These are phyloP conservation scores for Hemicrepidius hirtus DNA, from an alignment of 2,888 invertebrate genomes.

Conservation along the genomic window DNA sequence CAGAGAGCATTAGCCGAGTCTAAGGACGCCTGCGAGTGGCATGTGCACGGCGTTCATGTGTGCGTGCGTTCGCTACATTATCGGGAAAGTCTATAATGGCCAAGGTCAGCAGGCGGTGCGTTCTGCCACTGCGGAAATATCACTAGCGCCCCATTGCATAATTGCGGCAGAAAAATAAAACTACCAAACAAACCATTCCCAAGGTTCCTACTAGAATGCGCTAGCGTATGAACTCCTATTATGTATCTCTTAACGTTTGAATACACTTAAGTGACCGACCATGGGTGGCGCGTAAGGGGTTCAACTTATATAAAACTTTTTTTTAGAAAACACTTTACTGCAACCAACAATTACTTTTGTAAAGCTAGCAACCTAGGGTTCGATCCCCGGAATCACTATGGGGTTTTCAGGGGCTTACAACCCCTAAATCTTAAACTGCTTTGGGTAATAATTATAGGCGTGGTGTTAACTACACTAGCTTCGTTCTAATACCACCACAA, in stretches of 20 bases:
- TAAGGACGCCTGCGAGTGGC: slow-evolving; percentile 75
- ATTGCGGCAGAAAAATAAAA: slow-evolving; percentile 53
- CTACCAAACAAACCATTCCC: slow-evolving; percentile 38
- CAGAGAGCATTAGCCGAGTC: slow-evolving; percentile 79
- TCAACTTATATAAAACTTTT: too few relatives aligned
- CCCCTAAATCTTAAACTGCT: too few relatives aligned
- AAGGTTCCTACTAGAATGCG: slow-evolving; percentile 49
- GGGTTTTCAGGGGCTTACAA: too few relatives aligned
- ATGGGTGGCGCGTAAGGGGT: background rate
- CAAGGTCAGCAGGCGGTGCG: slow-evolving; percentile 55
- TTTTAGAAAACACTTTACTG: too few relatives aligned
- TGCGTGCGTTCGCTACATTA: slow-evolving; percentile 58
- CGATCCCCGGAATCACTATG: too few relatives aligned
- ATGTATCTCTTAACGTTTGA: slow-evolving; percentile 11
- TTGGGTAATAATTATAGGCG: too few relatives aligned
- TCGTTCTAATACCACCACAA: too few relatives aligned
- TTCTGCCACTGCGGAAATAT: slow-evolving; percentile 55
- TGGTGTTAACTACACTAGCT: too few relatives aligned
- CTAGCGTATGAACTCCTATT: slow-evolving; percentile 33
- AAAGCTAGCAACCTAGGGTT: too few relatives aligned
- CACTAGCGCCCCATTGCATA: slow-evolving; percentile 53
- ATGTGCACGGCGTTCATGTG: slow-evolving; percentile 75
- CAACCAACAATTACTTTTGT: too few relatives aligned
- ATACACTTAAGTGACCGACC: background rate
- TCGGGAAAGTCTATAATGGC: slow-evolving; percentile 56